Base-by-base conservation (phyloP, 1,140 invertebrate genomes). In the Meloidogyne chitwoodi region DNA sequence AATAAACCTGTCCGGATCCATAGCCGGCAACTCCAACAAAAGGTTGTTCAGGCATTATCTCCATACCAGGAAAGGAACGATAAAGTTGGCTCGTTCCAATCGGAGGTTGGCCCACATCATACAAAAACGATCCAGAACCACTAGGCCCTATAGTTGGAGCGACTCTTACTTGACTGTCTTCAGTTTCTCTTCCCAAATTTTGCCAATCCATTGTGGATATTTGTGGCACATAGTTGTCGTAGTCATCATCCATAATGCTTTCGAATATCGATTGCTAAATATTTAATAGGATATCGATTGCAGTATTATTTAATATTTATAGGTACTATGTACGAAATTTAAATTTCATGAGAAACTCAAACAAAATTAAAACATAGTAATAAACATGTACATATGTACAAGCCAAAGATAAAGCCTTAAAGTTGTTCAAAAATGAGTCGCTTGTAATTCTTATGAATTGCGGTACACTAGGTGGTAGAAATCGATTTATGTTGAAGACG, bases 151-250 rank as follows among this genome's bases (percentile, higher is more conserved):
- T 29, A 44, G 34, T 22, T 1, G 69, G n/a, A 31, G 69, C 69
- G 10, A 29, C 29, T 29, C 27, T 27, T 29, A 71, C 26, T 34
- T 56, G 34, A 19, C 0, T 71, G 27, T 62, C 16, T 48, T 48
- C 44, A 48, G 14, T 48, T 19, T n/a, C 44, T 48, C 16, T 14
- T n/a, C 16, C 44, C 16, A 48, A 48, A 19, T 48, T 48, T 48
- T 48, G 44, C 44, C 44, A 71, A 61, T 71, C 69, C 69, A 71
- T 71, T 22, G 69, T 71, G 19, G 69, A 71, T 22, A 72, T 72
- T 72, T 72, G 70, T n/a, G 70, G 70, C 29, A 75, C 61, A 34
- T 77, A 72, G 63, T 72, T 72, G 22, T 72, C 70, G 27, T 56
- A 62, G 27, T 72, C 48, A 34, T 72, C 70, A 22, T 72, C 70